Percentiles rank a stretch among this genome's conserved stretches.
Conservation (phyloP, 2,113 vertebrate genomes). For the Epinephelus fuscoguttatus region DNA sequence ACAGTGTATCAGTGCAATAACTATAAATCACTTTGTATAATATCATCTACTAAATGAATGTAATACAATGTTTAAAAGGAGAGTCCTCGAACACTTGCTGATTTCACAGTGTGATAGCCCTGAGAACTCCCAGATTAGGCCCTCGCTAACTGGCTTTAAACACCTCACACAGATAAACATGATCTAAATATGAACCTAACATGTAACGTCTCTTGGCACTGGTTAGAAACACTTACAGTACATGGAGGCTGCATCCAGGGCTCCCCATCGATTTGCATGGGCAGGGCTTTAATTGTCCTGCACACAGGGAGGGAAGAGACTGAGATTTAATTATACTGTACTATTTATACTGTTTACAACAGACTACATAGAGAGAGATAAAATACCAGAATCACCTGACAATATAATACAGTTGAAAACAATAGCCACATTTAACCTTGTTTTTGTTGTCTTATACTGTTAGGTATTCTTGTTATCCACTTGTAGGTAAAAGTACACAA, state of each 20-base stretch:
- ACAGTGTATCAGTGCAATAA: neutral
- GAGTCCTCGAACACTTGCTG: neutral
- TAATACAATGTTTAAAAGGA: neutral
- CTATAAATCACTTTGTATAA: neutral
- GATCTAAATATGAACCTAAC: neutral
- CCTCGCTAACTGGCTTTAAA: neutral
- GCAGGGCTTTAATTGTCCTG: constrained; percentile 90
- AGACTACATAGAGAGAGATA: neutral
- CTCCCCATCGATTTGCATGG: constrained; percentile 95
- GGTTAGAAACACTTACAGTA: constrained; percentile 83
- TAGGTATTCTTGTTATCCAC: neutral
- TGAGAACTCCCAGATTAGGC: neutral
- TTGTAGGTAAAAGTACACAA: constrained; percentile 50
- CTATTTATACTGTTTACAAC: neutral
- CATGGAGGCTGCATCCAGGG: constrained; percentile 95
- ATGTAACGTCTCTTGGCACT: neutral
- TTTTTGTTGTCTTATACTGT: neutral
- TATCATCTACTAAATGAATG: no score
- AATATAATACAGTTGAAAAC: neutral
- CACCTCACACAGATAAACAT: neutral
- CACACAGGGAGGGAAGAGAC: constrained; percentile 27
- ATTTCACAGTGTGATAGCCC: neutral
- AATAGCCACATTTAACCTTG: neutral
- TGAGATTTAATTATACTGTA: neutral
- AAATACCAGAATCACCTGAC: neutral